Base-by-base conservation (phyloP, 2,797 vertebrate species). In the Acridotheres tristis region DNA sequence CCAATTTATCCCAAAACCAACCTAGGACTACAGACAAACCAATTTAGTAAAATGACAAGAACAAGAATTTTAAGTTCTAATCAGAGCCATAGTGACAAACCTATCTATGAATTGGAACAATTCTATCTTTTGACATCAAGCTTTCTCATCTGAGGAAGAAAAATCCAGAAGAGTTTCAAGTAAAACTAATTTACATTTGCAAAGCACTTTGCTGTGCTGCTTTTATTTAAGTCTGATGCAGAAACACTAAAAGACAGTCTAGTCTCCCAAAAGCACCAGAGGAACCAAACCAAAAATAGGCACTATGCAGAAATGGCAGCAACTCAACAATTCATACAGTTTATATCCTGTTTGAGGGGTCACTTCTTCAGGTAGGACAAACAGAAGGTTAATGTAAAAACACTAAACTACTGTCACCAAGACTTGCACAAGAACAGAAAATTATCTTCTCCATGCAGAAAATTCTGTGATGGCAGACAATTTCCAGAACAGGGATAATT, bases 21-120 rank as follows among this genome's bases (percentile, higher is more conserved):
- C 32, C 62, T 58, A 45, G 5, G 29, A 65, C 54, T 81, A 82
- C 51, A 84, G 47, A 84, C 8, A 84, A 74, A 86, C 9, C 16
- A 68, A 76, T 51, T 84, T 62, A 84, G 14, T 25, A 72, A 74
- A 81, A 48, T 45, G 5, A 59, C 25, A 88, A 66, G 43, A 81
- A 75, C 32, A 82, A 67, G 43, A 76, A 47, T 85, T 92, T 91
- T 55, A 78, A 89, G 36, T 51, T 89, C 63, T 91, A 85, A 82
- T 42, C 61, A 43, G 47, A 72, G 18, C 11, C 6, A 0, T 76
- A 83, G 90, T 4, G n/a, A 89, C 30, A 92, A 91, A 89, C 9
- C 8, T 58, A 34, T 34, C 36, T 80, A 73, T 18, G 27, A 92
- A 67, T 5, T 76, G 50, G n/a, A 74, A 66, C n/a, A 73, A 43